phyloP scores from a whole-genome alignment of 2,113 vertebrate genomes.

The Rafetus swinhoei region DNA sequence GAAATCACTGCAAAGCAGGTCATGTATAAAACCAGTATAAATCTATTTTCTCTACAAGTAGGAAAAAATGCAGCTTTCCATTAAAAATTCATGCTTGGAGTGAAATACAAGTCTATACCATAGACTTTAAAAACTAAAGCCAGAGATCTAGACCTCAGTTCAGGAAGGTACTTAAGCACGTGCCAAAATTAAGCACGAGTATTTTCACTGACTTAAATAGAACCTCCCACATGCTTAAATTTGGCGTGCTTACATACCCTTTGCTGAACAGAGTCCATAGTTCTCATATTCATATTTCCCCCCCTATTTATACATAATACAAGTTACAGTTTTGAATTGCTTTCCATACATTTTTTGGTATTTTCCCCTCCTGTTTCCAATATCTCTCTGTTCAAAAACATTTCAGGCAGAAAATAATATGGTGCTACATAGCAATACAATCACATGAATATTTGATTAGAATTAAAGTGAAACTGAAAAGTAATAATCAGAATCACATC shows the following conservation, averaged over 20 bases:
- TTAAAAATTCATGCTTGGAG: not conserved
- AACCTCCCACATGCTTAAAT: not conserved
- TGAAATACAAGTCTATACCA: not conserved
- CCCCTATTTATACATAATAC: not conserved
- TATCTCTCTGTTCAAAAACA: not conserved
- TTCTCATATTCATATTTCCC: not conserved
- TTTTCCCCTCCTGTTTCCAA: not conserved
- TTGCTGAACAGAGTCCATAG: not conserved
- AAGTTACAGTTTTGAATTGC: not conserved
- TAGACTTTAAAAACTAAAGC: not conserved
- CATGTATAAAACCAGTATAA: not conserved
- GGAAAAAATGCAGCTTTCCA: not conserved
- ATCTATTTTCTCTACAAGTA: not conserved
- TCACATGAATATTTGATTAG: not conserved
- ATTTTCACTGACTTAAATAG: not conserved
- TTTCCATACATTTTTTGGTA: not conserved
- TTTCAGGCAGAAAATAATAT: not conserved
- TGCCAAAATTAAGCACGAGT: not conserved
- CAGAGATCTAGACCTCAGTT: fast-evolving
- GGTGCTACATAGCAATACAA: not conserved
- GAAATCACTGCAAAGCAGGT: not conserved
- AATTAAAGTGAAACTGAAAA: not conserved
- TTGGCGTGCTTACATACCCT: not conserved
- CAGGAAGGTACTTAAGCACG: not conserved
- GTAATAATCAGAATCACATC: not conserved